Evolutionary conservation across 2,113 vertebrate species (phyloP).

Genomic region (Danio rerio): DNA sequence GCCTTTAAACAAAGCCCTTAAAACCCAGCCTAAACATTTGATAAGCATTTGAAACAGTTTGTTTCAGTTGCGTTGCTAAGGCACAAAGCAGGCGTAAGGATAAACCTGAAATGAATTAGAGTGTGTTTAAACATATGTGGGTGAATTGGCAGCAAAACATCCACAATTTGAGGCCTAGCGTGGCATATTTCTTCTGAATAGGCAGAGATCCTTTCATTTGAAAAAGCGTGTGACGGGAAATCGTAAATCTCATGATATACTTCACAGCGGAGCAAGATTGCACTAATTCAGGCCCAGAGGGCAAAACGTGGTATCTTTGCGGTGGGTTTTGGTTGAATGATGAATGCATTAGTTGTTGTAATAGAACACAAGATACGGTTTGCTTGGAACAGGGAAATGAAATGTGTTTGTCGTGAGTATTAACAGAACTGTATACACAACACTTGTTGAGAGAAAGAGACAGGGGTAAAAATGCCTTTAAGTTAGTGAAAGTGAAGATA

Average conservation of each 20-base stretch:
- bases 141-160: conserved; percentile 16
- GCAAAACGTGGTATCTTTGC: conserved; percentile 17
- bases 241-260: conserved; percentile 32
- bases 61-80: conserved; percentile 26
- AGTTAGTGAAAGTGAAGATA: no score
- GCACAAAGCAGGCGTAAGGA: neutral
- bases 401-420: conserved; percentile 8
- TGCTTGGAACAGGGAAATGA: neutral
- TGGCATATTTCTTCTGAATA: conserved; percentile 6
- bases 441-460: neutral
- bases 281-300: neutral
- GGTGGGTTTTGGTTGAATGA: neutral
- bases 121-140: conserved; percentile 6
- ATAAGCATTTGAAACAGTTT: conserved; percentile 10
- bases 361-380: neutral
- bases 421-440: neutral
- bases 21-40: neutral
- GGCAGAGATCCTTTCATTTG: conserved; percentile 3
- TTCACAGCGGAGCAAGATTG: neutral
- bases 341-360: conserved; percentile 20
- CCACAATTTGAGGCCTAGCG: neutral
- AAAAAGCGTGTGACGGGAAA: neutral
- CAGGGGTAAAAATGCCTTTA: no score
- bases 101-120: conserved; percentile 23
- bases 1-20: neutral